A percentile compares a stretch with the other conserved stretches of the same genome.
Evolutionary conservation across 2,797 vertebrate species (phyloP).

Genomic region (Phrynocephalus vlangalii): DNA sequence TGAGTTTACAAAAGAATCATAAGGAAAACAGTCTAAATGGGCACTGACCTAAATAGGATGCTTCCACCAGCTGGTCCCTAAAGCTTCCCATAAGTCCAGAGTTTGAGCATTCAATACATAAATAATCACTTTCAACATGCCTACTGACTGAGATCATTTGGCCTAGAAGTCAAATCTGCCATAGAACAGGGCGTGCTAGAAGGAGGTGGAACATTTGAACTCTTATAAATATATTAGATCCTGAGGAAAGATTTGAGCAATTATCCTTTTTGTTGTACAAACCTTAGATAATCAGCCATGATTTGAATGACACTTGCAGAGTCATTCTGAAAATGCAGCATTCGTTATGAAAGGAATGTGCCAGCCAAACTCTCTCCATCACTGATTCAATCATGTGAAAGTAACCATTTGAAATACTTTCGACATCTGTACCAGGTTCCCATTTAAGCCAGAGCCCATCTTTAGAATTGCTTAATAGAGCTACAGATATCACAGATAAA

Average conservation of each 20-base stretch:
- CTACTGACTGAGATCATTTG: not conserved
- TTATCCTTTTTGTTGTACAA: not conserved
- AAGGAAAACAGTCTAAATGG: constrained; percentile 56
- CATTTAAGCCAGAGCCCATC: too few species aligned
- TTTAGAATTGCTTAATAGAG: too few species aligned
- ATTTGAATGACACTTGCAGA: too few species aligned
- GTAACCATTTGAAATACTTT: too few species aligned
- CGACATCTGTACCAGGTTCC: too few species aligned
- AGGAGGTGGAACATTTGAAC: not conserved
- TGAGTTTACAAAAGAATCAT: constrained; percentile 62
- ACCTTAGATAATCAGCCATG: not conserved
- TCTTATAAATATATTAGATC: not conserved
- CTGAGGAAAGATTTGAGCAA: not conserved
- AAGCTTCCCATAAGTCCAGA: constrained; percentile 45
- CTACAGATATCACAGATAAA: too few species aligned
- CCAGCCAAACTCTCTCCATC: too few species aligned
- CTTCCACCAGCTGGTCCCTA: constrained; percentile 28
- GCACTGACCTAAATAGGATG: constrained; percentile 58
- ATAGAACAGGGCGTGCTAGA: not conserved
- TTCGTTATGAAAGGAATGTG: too few species aligned
- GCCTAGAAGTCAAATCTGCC: not conserved
- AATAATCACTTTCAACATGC: constrained; percentile 33
- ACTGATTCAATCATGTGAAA: too few species aligned
- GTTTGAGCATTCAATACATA: constrained; percentile 43
- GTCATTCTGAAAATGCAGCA: too few species aligned